phyloP scores from a whole-genome alignment of 2,797 vertebrate species.

The Scyliorhinus canicula region DNA sequence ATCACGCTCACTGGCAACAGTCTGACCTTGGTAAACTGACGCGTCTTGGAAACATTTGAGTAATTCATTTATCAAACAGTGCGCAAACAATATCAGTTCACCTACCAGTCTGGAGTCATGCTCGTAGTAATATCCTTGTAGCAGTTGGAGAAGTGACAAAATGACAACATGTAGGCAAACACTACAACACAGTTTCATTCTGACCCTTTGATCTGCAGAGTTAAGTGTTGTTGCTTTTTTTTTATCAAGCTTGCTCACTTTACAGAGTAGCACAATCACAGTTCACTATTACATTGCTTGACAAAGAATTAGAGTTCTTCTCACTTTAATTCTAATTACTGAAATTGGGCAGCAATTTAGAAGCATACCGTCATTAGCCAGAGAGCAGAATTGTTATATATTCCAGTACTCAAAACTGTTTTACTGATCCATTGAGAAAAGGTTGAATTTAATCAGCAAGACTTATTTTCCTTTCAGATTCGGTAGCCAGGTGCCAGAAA shows the following conservation, averaged over 20 bases:
- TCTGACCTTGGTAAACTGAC: background rate
- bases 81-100: conserved; percentile 34
- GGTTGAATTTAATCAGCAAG: background rate
- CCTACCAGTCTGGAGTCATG: conserved; percentile 60
- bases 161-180: conserved; percentile 57
- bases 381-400: background rate
- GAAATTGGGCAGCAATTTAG: background rate
- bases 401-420: background rate
- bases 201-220: conserved; percentile 51
- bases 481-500: background rate
- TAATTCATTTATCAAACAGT: background rate
- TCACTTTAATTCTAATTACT: background rate
- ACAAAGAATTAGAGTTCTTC: background rate
- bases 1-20: background rate
- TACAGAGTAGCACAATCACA: background rate
- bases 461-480: background rate
- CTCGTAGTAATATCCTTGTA: conserved; percentile 56
- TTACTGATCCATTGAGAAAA: background rate
- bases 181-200: conserved; percentile 61
- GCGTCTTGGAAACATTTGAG: background rate
- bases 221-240: background rate
- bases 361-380: background rate
- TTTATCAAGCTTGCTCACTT: background rate
- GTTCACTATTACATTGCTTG: background rate
- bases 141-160: conserved; percentile 56